Base-by-base conservation (phyloP, 2,888 invertebrate species). In the Caenorhabditis uteleia region DNA sequence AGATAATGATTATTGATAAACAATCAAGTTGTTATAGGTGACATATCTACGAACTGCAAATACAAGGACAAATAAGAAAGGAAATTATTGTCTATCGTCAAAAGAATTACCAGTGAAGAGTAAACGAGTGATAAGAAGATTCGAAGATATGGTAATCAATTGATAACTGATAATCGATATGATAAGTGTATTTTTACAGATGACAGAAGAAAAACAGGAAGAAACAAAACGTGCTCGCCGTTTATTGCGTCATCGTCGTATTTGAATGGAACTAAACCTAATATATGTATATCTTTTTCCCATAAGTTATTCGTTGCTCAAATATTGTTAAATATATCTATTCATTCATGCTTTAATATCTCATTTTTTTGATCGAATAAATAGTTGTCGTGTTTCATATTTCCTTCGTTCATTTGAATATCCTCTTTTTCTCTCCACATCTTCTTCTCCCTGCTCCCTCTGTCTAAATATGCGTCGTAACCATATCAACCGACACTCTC, bases 131-230 rank as follows among this genome's bases (percentile, higher is more conserved):
- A 57, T 64, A 10, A 20, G 57, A 25, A 53, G 43, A 36, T 57
- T 57, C n/a, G 57, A 64, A 40, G 64, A 64, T 4, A 57, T 53
- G 62, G 57, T 55, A 4, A 44, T n/a, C n/a, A n/a, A n/a, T 26
- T 21, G 45, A 40, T 14, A 5, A 10, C 6, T 3, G 3, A 20
- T 4, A n/a, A 3, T 23, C 14, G 2, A 23, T 3, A 6, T 23
- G 21, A 23, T 3, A 40, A 21, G 3, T 3, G n/a, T 26, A 25
- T 12, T 27, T 21, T 49, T 47, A n/a, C 44, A 48, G 56, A 27
- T 47, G 34, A 43, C 46, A 3, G 47, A 42, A 14, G 58, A 58
- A 20, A n/a, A n/a, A n/a, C n/a, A n/a, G n/a, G 42, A 43, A 43
- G 16, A 43, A 27, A 7, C 42, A 4, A 6, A 14, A 14, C 26